Conservation (phyloP, 1,140 invertebrate species). For the Trichogramma pretiosum region DNA sequence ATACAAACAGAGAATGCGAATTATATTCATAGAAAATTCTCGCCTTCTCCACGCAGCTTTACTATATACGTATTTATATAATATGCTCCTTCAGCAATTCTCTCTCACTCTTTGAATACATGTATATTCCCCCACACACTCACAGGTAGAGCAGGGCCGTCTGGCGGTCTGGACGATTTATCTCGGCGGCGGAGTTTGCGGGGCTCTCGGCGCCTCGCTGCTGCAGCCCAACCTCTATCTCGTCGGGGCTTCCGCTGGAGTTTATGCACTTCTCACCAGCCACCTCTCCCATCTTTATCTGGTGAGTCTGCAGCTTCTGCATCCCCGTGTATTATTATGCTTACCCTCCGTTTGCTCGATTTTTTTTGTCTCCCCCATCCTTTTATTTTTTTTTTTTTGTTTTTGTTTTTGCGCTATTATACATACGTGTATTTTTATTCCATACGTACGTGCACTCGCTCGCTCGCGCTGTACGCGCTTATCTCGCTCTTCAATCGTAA, state of each 20-base stretch:
- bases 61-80: too few relatives aligned
- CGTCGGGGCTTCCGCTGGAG: slow-evolving; percentile 87
- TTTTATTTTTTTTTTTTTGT: neutral
- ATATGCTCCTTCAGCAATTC: too few relatives aligned
- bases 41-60: neutral
- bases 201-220: slow-evolving; percentile 68
- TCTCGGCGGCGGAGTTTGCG: slow-evolving; percentile 56
- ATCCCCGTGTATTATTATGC: neutral
- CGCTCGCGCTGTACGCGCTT: neutral
- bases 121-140: too few relatives aligned
- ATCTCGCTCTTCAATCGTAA: neutral
- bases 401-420: neutral
- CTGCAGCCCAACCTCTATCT: slow-evolving; percentile 70
- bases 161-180: slow-evolving; percentile 65
- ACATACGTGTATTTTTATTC: too few relatives aligned
- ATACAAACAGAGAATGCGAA: too few relatives aligned
- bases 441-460: too few relatives aligned
- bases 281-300: slow-evolving; percentile 83
- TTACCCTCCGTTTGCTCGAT: neutral
- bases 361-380: neutral
- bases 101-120: too few relatives aligned
- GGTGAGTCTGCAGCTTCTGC: slow-evolving; percentile 47
- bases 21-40: too few relatives aligned
- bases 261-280: slow-evolving; percentile 84
- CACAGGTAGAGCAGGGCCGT: slow-evolving; percentile 74